Conservation (phyloP, 2,113 vertebrate species). For the Tragulus kanchil region DNA sequence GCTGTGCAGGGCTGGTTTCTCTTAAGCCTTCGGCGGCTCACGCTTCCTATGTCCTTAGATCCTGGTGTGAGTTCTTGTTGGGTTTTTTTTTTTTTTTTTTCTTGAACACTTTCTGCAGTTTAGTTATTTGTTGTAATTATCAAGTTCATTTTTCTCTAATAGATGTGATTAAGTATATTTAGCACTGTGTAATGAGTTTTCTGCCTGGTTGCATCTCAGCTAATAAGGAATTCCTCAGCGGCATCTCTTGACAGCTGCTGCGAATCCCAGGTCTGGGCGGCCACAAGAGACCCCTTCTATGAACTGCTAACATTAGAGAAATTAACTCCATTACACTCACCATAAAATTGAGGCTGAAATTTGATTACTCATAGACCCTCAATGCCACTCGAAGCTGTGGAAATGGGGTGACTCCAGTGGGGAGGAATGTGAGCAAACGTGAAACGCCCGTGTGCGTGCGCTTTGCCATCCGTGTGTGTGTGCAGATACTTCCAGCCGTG, state of each 20-base stretch:
- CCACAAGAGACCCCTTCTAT: constrained; percentile 87
- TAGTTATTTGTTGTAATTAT: constrained; percentile 97
- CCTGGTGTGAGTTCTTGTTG: constrained; percentile 67
- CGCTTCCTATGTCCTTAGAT: neutral
- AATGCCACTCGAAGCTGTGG: constrained; percentile 67
- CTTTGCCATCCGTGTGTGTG: neutral
- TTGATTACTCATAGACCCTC: constrained; percentile 89
- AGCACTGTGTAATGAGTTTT: constrained; percentile 99
- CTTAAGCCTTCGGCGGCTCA: neutral
- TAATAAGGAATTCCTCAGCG: constrained; percentile 95
- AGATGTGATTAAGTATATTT: constrained; percentile 99
- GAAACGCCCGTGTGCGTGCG: neutral
- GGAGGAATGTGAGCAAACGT: neutral
- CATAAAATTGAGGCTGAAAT: constrained; percentile 92
- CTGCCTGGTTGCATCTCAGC: constrained; percentile 98
- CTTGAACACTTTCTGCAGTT: constrained; percentile 90
- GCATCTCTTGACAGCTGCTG: constrained; percentile 91
- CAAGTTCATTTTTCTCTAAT: constrained; percentile 95
- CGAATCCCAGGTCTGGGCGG: constrained; percentile 87
- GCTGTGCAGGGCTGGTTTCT: fast-evolving
- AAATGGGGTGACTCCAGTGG: neutral
- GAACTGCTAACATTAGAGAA: constrained; percentile 90
- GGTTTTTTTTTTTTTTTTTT: constrained; percentile 59
- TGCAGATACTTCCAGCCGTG: neutral
- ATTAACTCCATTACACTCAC: constrained; percentile 91